Evolutionary conservation across 1,140 invertebrate species (phyloP), one percentile per base, ranked within the genome.

Genomic region (Melipona quadrifasciata): DNA sequence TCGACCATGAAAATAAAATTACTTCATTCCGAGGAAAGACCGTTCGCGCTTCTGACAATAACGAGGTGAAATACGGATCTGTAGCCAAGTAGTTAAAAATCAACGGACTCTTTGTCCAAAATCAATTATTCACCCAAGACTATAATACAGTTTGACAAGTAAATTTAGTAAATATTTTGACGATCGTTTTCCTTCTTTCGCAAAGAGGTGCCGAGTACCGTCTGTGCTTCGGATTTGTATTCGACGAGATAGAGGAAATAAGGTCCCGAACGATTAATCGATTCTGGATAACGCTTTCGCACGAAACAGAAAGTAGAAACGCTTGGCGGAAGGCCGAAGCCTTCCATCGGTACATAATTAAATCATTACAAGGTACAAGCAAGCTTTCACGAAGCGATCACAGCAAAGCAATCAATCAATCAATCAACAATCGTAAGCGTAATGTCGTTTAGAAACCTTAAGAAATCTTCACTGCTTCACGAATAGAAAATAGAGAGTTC

Each of bases 401-500:
- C 21, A 6, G 39, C 55, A 74, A 34, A 58, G 58, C 34, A 74
- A 74, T 34, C 27, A 73, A 75, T 81, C 55, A 19, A 39, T 39
- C 39, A 39, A 39, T 39, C 19, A 57, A 57, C 27, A 74, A 65
- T 65, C 58, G 55, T 76, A 76, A 82, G 57, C 71, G 58, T 75
- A 31, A 34, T 76, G 31, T 82, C 55, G 61, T 74, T 53, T 76
- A 53, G 51, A 67, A 24, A 57, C 34, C 58, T 67, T 53, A 55
- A 53, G 53, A 71, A 53, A 34, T 31, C 12, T 34, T 39, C 11
- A 47, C 27, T 21, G 24, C 31, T 65, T 21, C 47, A 2, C 53
- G 80, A 39, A 67, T 82, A 24, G 68, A 55, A 82, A 82, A 82
- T 16, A n/a, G 17, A n/a, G 17, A 17, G 58, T 76, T 65, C 61